Evolutionary conservation across 2,888 invertebrate species (phyloP).

Genomic region (Trachelus tabidus): DNA sequence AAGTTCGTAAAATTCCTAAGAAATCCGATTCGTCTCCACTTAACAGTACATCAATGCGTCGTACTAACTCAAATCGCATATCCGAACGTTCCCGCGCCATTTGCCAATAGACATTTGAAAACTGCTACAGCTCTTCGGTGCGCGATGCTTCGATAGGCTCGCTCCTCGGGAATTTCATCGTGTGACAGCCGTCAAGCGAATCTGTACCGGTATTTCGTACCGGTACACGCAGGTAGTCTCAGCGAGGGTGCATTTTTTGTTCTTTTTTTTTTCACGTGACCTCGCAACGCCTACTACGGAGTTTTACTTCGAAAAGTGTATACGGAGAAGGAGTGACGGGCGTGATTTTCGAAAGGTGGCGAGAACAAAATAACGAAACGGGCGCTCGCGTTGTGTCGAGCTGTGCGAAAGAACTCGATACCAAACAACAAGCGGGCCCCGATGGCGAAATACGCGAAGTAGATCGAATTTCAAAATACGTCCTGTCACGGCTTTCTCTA

Average conservation of each 20-base stretch:
- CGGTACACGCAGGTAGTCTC: background rate
- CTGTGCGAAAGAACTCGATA: background rate
- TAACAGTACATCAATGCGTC: background rate
- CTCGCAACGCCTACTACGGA: background rate
- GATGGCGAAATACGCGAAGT: constrained; percentile 36
- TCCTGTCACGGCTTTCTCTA: constrained; percentile 39
- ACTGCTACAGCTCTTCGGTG: background rate
- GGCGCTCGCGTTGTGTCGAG: background rate
- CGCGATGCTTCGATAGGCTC: too few relatives aligned
- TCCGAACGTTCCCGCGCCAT: background rate
- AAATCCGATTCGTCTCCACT: background rate
- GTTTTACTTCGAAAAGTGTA: background rate
- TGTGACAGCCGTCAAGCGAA: background rate
- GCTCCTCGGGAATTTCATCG: background rate
- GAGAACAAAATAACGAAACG: background rate
- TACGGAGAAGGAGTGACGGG: background rate
- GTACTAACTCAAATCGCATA: background rate
- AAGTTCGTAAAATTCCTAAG: background rate
- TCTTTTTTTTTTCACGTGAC: background rate
- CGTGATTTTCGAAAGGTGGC: background rate
- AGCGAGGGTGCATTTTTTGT: background rate
- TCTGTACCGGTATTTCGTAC: too few relatives aligned
- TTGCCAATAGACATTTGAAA: background rate
- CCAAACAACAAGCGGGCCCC: constrained; percentile 1
- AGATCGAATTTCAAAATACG: constrained; percentile 47